These are phyloP conservation scores for Drosophila kokeensis DNA, from an alignment of 2,888 invertebrate genomes.

Conservation along the genomic window DNA sequence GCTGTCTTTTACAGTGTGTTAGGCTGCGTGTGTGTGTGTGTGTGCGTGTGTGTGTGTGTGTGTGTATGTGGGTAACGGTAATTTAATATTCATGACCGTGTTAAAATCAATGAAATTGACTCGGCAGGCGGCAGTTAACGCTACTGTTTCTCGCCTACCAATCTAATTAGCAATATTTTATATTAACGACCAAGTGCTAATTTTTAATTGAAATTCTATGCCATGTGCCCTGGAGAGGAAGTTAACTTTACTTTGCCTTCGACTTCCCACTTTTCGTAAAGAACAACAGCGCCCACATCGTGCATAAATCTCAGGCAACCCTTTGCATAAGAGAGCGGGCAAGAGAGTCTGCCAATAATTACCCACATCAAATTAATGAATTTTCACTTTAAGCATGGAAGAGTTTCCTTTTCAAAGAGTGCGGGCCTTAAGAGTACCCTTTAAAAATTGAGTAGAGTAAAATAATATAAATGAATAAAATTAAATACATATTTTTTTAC, in stretches of 20 bases:
- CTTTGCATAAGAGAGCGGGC: slow-evolving; percentile 5
- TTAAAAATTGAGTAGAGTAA: not conserved
- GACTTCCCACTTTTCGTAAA: not conserved
- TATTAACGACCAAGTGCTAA: slow-evolving; percentile 74
- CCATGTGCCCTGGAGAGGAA: slow-evolving; percentile 26
- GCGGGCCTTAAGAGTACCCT: slow-evolving; percentile 16
- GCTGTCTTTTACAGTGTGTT: not conserved
- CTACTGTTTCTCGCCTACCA: slow-evolving; percentile 36
- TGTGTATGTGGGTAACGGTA: slow-evolving; percentile 49
- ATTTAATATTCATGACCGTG: slow-evolving; percentile 80
- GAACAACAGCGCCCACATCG: slow-evolving; percentile 8
- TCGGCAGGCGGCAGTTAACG: slow-evolving; percentile 42
- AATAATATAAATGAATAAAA: not conserved
- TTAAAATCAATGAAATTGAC: slow-evolving; percentile 74
- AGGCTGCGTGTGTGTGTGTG: slow-evolving; percentile 17
- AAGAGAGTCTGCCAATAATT: slow-evolving; percentile 58
- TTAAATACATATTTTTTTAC: not conserved
- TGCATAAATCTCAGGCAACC: slow-evolving; percentile 51
- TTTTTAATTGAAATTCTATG: slow-evolving; percentile 77
- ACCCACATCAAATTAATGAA: slow-evolving; percentile 64
- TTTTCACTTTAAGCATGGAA: not conserved
- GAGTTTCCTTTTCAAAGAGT: slow-evolving; percentile 14
- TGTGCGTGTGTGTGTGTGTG: slow-evolving; percentile 13
- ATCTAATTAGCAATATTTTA: slow-evolving; percentile 80
- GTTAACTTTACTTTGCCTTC: not conserved